Evolutionary conservation across 2,888 invertebrate genomes (phyloP).

Genomic region (Apodemia duryi): DNA sequence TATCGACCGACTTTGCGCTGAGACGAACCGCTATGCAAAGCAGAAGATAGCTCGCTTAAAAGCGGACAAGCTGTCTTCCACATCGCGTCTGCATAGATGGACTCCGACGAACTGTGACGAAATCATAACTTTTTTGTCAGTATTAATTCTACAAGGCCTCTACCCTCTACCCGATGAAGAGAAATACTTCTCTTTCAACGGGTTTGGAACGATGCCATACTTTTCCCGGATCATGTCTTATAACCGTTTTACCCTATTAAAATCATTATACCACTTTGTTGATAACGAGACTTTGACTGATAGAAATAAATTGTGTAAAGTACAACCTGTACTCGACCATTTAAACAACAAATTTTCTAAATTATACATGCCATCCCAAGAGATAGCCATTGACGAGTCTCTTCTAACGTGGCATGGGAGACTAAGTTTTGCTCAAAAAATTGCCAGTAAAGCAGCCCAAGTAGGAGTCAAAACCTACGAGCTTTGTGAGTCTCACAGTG

Average conservation of each 20-base stretch:
- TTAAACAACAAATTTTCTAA: conserved; percentile 33
- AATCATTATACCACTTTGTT: conserved; percentile 31
- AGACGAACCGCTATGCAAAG: conserved; percentile 30
- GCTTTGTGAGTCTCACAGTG: conserved; percentile 33
- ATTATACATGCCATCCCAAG: conserved; percentile 31
- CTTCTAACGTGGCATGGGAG: conserved; percentile 36
- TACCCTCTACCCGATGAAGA: conserved; percentile 33
- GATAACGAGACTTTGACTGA: conserved; percentile 26
- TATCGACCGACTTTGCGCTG: conserved; percentile 26
- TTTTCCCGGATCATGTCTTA: conserved; percentile 34
- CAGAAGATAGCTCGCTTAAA: conserved; percentile 21
- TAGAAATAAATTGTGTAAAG: conserved; percentile 30
- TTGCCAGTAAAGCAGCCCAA: conserved; percentile 30
- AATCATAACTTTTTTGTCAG: conserved; percentile 26
- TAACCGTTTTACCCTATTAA: conserved; percentile 32
- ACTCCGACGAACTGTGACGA: conserved; percentile 24
- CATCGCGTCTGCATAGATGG: conserved; percentile 25
- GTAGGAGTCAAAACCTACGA: conserved; percentile 33
- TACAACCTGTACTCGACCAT: conserved; percentile 31
- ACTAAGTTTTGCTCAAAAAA: conserved; percentile 33
- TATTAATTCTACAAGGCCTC: conserved; percentile 31
- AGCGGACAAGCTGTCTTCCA: not conserved
- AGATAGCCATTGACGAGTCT: conserved; percentile 36
- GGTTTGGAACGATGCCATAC: conserved; percentile 32
- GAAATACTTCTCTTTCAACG: conserved; percentile 32